Conservation (phyloP, 2,113 vertebrate species). For the Gavialis gangeticus region DNA sequence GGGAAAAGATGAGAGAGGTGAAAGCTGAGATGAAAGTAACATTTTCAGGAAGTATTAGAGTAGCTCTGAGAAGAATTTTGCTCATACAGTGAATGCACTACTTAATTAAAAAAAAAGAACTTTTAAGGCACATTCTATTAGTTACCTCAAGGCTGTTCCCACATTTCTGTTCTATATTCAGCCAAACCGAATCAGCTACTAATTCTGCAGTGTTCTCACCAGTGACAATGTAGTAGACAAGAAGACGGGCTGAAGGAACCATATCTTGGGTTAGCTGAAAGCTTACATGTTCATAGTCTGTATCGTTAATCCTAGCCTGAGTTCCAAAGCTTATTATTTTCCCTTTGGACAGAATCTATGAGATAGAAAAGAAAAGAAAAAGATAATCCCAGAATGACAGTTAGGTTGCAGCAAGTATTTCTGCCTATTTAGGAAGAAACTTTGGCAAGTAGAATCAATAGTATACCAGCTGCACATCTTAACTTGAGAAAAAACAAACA, state of each 20-base stretch:
- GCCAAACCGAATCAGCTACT: conserved; percentile 92
- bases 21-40: neutral
- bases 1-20: neutral
- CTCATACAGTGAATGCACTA: neutral
- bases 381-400: no score
- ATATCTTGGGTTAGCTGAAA: conserved; percentile 86
- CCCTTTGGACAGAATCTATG: conserved; percentile 86
- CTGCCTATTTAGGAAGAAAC: neutral
- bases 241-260: conserved; percentile 90
- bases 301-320: conserved; percentile 42
- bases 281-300: conserved; percentile 78
- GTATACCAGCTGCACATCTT: neutral
- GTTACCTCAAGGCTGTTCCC: conserved; percentile 86
- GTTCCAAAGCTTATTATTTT: conserved; percentile 83
- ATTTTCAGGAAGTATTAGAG: neutral
- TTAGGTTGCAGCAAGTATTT: neutral
- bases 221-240: conserved; percentile 90
- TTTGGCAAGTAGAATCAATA: neutral
- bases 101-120: neutral
- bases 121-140: neutral
- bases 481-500: neutral
- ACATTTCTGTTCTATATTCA: conserved; percentile 88
- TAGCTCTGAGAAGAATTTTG: neutral
- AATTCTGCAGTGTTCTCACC: conserved; percentile 87
- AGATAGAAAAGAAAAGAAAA: conserved; percentile 5